These are phyloP conservation scores for Chelmon rostratus DNA, from an alignment of 2,797 vertebrate genomes.

Conservation along the genomic window DNA sequence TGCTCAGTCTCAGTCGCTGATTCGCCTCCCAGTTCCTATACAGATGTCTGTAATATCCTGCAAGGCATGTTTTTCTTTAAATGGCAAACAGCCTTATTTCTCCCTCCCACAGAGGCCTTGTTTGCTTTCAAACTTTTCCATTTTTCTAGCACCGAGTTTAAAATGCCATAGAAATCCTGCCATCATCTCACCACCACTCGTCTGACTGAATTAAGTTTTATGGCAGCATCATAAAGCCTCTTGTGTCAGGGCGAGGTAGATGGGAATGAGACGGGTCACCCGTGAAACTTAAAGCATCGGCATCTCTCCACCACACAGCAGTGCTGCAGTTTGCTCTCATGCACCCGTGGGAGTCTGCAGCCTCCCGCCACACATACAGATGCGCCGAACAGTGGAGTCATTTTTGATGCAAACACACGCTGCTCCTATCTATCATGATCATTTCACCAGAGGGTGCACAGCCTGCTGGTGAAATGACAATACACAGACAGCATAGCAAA, in stretches of 20 bases:
- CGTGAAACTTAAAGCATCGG: constrained; percentile 39
- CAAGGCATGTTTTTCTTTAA: constrained; percentile 11
- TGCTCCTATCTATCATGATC: constrained; percentile 37
- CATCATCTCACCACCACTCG: background rate
- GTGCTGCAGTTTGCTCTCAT: constrained; percentile 52
- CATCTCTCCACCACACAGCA: constrained; percentile 11
- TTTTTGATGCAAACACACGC: constrained; percentile 17
- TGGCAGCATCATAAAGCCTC: constrained; percentile 1
- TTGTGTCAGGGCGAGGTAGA: constrained; percentile 5
- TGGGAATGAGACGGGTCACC: constrained; percentile 37
- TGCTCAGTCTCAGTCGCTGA: constrained; percentile 25
- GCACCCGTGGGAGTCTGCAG: constrained; percentile 32
- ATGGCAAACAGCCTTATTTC: background rate
- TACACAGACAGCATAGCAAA: constrained; percentile 52
- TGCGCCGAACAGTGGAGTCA: constrained; percentile 20
- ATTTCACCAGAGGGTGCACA: constrained; percentile 28
- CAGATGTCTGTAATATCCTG: constrained; percentile 36
- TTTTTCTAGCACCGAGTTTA: background rate
- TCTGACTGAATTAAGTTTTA: constrained; percentile 21
- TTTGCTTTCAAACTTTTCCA: background rate
- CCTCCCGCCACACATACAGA: constrained; percentile 38
- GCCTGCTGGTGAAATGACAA: constrained; percentile 40
- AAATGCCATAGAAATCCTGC: background rate
- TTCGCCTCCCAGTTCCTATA: constrained; percentile 36
- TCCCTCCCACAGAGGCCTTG: background rate